These are phyloP conservation scores for Prunella fulvescens DNA, from an alignment of 2,113 vertebrate species.

Conservation along the genomic window DNA sequence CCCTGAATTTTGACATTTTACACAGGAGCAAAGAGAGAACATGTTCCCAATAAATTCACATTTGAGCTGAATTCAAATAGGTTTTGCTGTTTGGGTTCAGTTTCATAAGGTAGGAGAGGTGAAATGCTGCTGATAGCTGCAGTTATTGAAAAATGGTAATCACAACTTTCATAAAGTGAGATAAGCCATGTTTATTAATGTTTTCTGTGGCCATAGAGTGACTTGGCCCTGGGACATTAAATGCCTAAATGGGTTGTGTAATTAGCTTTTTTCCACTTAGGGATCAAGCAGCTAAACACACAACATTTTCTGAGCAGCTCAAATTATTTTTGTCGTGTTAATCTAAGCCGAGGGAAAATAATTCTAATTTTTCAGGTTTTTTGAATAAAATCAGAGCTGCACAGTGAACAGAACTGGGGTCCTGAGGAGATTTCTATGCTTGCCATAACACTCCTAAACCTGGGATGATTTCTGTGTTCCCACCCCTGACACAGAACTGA, in stretches of 20 bases:
- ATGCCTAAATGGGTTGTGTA: not conserved
- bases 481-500: not conserved
- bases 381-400: not conserved
- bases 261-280: not conserved
- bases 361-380: not conserved
- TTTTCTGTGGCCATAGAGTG: not conserved
- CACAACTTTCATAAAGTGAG: not conserved
- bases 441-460: not conserved
- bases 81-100: not conserved
- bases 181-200: not conserved
- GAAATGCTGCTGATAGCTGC: not conserved
- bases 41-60: not conserved
- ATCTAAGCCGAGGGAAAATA: not conserved
- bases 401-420: not conserved
- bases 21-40: not conserved
- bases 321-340: not conserved
- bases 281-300: not conserved
- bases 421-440: not conserved
- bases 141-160: slow-evolving; percentile 12
- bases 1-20: not conserved
- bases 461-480: not conserved
- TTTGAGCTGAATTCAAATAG: not conserved
- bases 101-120: not conserved
- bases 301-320: not conserved
- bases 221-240: not conserved